Conservation (phyloP, 2,888 invertebrate genomes). For the Amblyteles armatorius region DNA sequence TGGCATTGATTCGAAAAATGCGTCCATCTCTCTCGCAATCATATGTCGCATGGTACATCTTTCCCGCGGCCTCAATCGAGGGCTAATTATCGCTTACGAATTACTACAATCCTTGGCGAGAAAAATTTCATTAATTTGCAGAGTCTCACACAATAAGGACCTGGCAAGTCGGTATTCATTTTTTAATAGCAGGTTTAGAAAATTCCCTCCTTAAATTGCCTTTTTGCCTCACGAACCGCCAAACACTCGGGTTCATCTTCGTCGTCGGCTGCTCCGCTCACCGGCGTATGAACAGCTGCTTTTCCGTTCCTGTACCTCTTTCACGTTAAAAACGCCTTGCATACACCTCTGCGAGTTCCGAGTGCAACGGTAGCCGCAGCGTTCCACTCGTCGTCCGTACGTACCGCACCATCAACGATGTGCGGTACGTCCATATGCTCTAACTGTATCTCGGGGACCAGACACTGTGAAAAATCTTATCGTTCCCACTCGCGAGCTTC, state of each 20-base stretch:
- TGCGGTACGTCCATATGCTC: background rate
- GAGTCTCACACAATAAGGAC: background rate
- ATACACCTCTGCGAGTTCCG: constrained; percentile 30
- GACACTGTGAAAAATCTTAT: constrained; percentile 48
- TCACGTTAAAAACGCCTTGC: constrained; percentile 41
- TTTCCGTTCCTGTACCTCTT: constrained; percentile 12
- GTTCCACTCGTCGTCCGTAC: constrained; percentile 50
- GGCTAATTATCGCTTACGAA: too few relatives aligned
- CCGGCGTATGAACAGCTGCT: constrained; percentile 27
- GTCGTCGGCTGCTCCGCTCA: background rate
- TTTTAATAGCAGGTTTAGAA: background rate
- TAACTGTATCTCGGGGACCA: constrained; percentile 57
- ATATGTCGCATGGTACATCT: too few relatives aligned
- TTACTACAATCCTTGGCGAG: background rate
- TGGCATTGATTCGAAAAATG: too few relatives aligned
- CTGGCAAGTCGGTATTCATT: background rate
- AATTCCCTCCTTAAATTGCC: background rate
- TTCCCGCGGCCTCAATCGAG: too few relatives aligned
- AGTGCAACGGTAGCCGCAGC: constrained; percentile 58
- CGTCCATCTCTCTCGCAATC: too few relatives aligned
- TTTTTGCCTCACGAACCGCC: background rate
- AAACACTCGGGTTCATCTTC: background rate
- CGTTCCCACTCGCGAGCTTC: constrained; percentile 15
- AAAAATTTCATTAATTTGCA: background rate
- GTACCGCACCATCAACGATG: constrained; percentile 20